Conservation (phyloP, 2,888 invertebrate species). For the Sinopyrophorus schimmeli region DNA sequence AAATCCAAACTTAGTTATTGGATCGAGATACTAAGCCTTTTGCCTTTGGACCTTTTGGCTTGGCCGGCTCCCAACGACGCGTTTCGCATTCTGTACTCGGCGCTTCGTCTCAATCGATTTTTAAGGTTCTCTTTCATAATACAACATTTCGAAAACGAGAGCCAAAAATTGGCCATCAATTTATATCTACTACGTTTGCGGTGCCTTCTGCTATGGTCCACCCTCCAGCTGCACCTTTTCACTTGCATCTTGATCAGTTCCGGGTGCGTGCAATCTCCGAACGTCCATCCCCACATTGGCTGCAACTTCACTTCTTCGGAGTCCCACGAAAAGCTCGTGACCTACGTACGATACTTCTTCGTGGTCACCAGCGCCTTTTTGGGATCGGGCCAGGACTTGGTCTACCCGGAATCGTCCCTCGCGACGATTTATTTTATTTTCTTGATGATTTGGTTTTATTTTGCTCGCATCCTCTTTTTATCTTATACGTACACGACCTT, state of each 20-base stretch:
- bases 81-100: conserved; percentile 1
- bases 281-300: conserved; percentile 4
- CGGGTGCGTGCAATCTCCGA: conserved; percentile 1
- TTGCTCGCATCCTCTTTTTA: not conserved
- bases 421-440: not conserved
- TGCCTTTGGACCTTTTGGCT: conserved; percentile 29
- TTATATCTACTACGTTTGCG: conserved; percentile 9
- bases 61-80: conserved; percentile 12
- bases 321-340: not conserved
- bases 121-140: conserved; percentile 21
- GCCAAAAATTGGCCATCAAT: conserved; percentile 17
- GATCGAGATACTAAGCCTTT: conserved; percentile 15
- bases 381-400: not conserved
- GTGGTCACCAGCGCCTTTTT: not conserved
- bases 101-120: conserved; percentile 23
- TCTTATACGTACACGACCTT: conserved; percentile 9
- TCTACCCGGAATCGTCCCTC: conserved; percentile 3
- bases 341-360: conserved; percentile 1
- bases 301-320: not conserved
- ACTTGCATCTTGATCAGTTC: conserved; percentile 14
- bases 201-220: conserved; percentile 12
- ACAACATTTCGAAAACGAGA: conserved; percentile 9
- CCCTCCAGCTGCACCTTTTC: conserved; percentile 11
- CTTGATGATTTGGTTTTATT: not conserved
- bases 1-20: conserved; percentile 9